These are phyloP conservation scores for Rotaria macrura DNA, from an alignment of 2,888 invertebrate species.

Conservation along the genomic window DNA sequence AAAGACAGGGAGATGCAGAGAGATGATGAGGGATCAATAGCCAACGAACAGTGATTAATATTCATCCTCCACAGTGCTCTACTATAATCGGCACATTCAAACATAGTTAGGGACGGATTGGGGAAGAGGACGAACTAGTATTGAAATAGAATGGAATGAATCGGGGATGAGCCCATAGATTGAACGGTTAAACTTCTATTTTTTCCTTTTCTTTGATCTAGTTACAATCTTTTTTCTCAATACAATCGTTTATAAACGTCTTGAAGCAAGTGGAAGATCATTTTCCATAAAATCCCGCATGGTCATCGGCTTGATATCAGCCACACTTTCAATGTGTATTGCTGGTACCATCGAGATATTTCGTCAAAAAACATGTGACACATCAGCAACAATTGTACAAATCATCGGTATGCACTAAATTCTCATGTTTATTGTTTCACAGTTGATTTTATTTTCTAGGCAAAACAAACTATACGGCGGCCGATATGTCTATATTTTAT, in stretches of 20 bases:
- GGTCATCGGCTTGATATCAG: background rate
- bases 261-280: background rate
- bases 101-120: too few relatives aligned
- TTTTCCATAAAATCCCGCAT: background rate
- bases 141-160: too few relatives aligned
- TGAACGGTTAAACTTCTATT: too few relatives aligned
- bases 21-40: too few relatives aligned
- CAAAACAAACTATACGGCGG: slow-evolving; percentile 48
- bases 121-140: too few relatives aligned
- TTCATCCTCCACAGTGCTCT: too few relatives aligned
- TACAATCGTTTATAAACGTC: background rate
- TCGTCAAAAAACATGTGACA: background rate
- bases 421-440: background rate
- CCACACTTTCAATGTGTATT: slow-evolving; percentile 22
- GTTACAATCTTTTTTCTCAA: background rate
- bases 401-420: background rate
- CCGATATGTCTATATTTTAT: slow-evolving; percentile 51
- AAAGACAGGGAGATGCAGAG: too few relatives aligned
- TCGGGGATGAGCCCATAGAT: too few relatives aligned
- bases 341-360: background rate
- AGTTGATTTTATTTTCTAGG: slow-evolving; percentile 38
- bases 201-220: background rate
- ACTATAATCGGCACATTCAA: too few relatives aligned
- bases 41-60: too few relatives aligned
- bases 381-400: background rate